Percentiles rank a stretch among this genome's conserved stretches.
Evolutionary conservation across 2,113 vertebrate species (phyloP).

Genomic region (Eurypyga helias): DNA sequence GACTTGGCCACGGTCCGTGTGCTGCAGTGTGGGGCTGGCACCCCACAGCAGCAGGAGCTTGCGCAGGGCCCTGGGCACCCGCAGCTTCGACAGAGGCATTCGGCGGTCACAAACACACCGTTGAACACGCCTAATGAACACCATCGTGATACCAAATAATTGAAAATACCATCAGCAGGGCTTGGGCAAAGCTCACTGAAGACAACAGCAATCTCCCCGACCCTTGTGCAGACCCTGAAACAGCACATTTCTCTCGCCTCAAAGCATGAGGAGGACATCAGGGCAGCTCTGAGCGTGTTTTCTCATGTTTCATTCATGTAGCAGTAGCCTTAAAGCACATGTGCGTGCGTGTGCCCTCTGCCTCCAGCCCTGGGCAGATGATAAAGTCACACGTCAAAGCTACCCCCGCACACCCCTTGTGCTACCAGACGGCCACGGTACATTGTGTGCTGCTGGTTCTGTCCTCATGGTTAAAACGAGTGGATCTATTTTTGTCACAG

Average conservation of each 20-base stretch:
- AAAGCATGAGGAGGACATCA: neutral
- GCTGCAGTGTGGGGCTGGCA: too few relatives aligned
- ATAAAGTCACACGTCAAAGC: neutral
- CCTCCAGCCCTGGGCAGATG: too few relatives aligned
- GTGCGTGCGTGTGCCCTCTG: neutral
- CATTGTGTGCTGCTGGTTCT: neutral
- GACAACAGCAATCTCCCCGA: neutral
- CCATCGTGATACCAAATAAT: neutral
- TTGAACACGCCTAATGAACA: neutral
- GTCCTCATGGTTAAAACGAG: neutral
- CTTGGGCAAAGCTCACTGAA: neutral
- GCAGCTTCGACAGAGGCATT: neutral
- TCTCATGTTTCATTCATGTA: neutral
- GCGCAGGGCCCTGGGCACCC: too few relatives aligned
- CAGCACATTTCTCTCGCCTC: neutral
- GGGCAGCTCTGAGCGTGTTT: neutral
- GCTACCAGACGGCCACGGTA: neutral
- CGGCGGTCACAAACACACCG: rapidly evolving
- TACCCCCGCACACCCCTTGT: neutral
- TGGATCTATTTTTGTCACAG: neutral
- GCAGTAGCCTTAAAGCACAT: neutral
- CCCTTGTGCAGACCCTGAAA: neutral
- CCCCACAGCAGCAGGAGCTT: too few relatives aligned
- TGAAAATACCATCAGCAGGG: neutral
- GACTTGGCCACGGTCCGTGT: too few relatives aligned